Conservation (phyloP, 2,888 invertebrate species). For the Aphidoletes aphidimyza region DNA sequence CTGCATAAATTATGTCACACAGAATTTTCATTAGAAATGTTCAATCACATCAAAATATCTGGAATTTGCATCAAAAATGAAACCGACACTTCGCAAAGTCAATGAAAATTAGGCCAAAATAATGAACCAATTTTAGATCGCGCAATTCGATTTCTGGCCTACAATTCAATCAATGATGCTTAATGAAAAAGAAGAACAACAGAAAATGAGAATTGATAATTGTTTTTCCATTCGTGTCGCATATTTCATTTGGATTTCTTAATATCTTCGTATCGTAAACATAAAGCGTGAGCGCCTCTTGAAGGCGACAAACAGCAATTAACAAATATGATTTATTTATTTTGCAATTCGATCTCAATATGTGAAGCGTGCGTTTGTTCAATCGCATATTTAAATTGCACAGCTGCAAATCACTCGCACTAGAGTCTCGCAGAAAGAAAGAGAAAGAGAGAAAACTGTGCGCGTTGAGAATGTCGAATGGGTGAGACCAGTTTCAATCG, state of each 20-base stretch:
- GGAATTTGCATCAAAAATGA: too few species aligned
- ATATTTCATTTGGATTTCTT: slow-evolving; percentile 8
- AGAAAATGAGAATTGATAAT: slow-evolving; percentile 4
- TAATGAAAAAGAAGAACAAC: too few species aligned
- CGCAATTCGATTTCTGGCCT: too few species aligned
- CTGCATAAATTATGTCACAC: too few species aligned
- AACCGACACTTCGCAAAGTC: too few species aligned
- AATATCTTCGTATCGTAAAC: slow-evolving; percentile 9
- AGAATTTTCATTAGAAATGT: too few species aligned
- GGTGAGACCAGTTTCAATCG: not conserved
- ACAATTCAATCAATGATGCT: too few species aligned
- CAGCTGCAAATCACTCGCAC: slow-evolving; percentile 33
- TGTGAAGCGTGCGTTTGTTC: not conserved
- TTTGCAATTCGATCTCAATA: slow-evolving; percentile 2
- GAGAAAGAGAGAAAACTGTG: not conserved
- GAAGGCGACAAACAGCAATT: slow-evolving; percentile 42
- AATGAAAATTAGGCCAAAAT: too few species aligned
- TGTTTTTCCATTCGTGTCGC: slow-evolving; percentile 2
- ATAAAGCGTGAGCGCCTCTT: slow-evolving; percentile 1
- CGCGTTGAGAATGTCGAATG: not conserved
- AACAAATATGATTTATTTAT: slow-evolving; percentile 45
- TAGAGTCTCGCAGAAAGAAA: too few species aligned
- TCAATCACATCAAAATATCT: too few species aligned
- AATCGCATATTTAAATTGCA: slow-evolving; percentile 36
- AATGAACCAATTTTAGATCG: too few species aligned